These are phyloP conservation scores for Drosophila subquinaria DNA, from an alignment of 2,888 invertebrate genomes.

Conservation along the genomic window DNA sequence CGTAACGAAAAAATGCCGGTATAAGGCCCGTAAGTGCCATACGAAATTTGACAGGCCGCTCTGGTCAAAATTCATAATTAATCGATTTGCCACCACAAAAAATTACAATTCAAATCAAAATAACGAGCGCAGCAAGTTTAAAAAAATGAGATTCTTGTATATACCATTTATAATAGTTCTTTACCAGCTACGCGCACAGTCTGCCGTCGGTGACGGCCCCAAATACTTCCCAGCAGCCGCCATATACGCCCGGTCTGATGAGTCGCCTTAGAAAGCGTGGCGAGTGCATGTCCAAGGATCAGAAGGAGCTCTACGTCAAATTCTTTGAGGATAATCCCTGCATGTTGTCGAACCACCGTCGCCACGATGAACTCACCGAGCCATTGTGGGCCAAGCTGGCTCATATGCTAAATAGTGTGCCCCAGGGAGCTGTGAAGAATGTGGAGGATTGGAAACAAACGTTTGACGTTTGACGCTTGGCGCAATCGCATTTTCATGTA, in stretches of 20 bases:
- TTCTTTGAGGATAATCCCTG: constrained; percentile 83
- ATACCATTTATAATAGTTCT: constrained; percentile 32
- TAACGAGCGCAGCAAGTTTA: too few species aligned
- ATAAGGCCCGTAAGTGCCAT: too few species aligned
- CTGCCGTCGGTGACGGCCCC: constrained; percentile 64
- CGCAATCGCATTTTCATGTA: constrained; percentile 84
- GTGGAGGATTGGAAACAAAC: constrained; percentile 84
- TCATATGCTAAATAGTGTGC: constrained; percentile 80
- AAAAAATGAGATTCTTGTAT: too few species aligned
- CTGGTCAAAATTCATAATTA: too few species aligned
- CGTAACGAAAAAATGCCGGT: too few species aligned
- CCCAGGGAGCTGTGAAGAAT: constrained; percentile 83
- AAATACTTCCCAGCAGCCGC: constrained; percentile 68
- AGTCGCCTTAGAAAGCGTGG: constrained; percentile 83
- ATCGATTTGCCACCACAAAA: too few species aligned
- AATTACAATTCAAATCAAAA: too few species aligned
- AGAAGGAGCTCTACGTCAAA: constrained; percentile 82
- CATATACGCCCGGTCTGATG: constrained; percentile 78
- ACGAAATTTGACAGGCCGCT: too few species aligned
- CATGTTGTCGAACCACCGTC: constrained; percentile 81
- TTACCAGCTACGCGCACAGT: constrained; percentile 66
- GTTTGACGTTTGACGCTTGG: constrained; percentile 83
- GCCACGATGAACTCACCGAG: constrained; percentile 80
- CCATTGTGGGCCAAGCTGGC: constrained; percentile 81
- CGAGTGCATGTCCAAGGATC: constrained; percentile 83